Percentiles rank a stretch among this genome's conserved stretches.
Conservation (phyloP, 1,140 invertebrate species). For the Phthorimaea operculella region DNA sequence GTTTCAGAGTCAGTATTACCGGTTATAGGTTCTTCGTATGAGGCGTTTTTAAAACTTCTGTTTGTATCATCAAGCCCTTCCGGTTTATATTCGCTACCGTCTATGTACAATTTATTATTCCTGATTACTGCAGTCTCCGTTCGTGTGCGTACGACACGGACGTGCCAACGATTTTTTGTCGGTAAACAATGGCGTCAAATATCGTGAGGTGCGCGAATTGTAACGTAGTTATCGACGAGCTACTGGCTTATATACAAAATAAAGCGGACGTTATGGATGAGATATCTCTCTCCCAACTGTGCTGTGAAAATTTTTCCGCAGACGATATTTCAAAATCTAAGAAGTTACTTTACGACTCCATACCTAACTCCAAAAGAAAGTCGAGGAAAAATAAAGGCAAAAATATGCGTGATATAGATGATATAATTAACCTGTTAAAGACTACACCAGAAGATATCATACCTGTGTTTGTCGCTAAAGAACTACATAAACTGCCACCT, state of each 20-base stretch:
- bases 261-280: slow-evolving; percentile 4
- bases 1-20: too few species aligned
- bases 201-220: slow-evolving; percentile 2
- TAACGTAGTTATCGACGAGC: slow-evolving; percentile 6
- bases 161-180: too few species aligned
- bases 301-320: neutral
- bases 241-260: slow-evolving; percentile 7
- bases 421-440: neutral
- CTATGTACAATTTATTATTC: too few species aligned
- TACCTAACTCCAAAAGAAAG: neutral
- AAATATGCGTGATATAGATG: neutral
- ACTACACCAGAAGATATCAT: neutral
- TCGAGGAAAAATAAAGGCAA: slow-evolving; percentile 1
- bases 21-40: too few species aligned
- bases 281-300: neutral
- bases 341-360: slow-evolving; percentile 1
- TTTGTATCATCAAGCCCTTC: too few species aligned
- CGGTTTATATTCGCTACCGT: too few species aligned
- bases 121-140: too few species aligned
- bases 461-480: slow-evolving; percentile 4
- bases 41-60: too few species aligned
- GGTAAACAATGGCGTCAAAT: neutral
- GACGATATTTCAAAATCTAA: neutral
- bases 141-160: too few species aligned
- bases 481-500: slow-evolving; percentile 5